Conservation (phyloP, 2,113 vertebrate species). For the Peromyscus californicus region DNA sequence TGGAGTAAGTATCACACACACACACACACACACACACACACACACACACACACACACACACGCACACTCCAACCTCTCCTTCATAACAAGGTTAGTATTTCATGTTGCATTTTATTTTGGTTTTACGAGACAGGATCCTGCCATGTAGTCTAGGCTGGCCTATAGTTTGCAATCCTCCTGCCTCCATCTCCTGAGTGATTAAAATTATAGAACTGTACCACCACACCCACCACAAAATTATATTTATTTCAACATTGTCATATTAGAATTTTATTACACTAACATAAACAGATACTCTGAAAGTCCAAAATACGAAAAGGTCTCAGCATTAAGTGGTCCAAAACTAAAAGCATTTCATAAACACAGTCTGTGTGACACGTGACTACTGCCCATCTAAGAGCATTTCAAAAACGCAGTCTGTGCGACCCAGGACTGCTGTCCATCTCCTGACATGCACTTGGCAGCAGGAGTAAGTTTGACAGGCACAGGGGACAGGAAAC, state of each 20-base stretch:
- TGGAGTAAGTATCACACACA: not conserved
- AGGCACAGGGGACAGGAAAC: not conserved
- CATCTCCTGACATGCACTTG: not conserved
- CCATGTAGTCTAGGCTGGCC: not conserved
- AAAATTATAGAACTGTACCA: not conserved
- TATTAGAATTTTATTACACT: constrained; percentile 37
- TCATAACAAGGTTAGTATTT: not conserved
- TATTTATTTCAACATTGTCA: not conserved
- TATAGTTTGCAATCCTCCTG: not conserved
- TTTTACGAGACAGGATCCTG: not conserved
- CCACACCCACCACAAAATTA: not conserved
- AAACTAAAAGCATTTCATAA: constrained; percentile 52
- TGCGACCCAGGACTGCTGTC: not conserved
- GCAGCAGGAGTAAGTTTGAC: not conserved
- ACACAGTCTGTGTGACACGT: not conserved
- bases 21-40: too few relatives aligned
- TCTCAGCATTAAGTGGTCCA: not conserved
- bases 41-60: not conserved
- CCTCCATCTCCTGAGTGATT: not conserved
- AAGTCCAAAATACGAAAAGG: constrained; percentile 26
- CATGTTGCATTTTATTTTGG: not conserved
- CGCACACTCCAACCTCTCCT: not conserved
- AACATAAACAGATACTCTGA: constrained; percentile 42
- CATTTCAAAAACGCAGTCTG: too few relatives aligned
- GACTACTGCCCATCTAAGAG: not conserved